Evolutionary conservation across 2,113 vertebrate genomes (phyloP).

Genomic region (Albula glossodonta): DNA sequence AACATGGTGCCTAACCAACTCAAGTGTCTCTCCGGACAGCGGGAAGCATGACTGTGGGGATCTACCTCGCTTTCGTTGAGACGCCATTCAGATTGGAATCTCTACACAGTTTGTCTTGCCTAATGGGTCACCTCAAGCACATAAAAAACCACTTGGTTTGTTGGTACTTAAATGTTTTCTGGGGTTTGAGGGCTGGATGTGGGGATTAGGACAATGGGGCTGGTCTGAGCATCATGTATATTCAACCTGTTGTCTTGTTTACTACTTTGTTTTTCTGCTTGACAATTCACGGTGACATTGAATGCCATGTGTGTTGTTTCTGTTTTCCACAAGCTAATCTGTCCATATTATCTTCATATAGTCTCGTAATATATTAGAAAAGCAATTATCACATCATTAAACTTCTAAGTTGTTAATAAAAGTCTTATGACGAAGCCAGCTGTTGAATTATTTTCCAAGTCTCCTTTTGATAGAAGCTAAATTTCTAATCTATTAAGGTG

Average conservation of each 20-base stretch:
- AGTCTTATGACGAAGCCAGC: constrained; percentile 64
- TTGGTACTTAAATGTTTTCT: constrained; percentile 28
- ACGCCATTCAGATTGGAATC: constrained; percentile 33
- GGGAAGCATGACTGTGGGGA: not conserved
- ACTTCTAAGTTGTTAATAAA: constrained; percentile 70
- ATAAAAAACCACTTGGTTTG: constrained; percentile 45
- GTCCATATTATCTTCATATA: constrained; percentile 41
- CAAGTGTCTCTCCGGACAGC: constrained; percentile 48
- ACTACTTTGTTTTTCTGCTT: constrained; percentile 15
- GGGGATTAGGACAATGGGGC: constrained; percentile 5
- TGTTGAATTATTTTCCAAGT: constrained; percentile 63
- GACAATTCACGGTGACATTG: constrained; percentile 38
- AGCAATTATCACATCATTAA: constrained; percentile 61
- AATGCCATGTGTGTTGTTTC: constrained; percentile 49
- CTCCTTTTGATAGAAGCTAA: constrained; percentile 52
- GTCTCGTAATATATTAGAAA: constrained; percentile 53
- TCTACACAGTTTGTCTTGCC: constrained; percentile 55
- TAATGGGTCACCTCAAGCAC: constrained; percentile 37
- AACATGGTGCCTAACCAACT: constrained; percentile 49
- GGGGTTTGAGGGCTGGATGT: not conserved
- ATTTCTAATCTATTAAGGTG: constrained; percentile 64
- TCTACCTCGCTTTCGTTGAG: not conserved
- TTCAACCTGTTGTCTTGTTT: not conserved
- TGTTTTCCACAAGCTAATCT: constrained; percentile 45
- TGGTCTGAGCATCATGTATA: not conserved